A percentile compares a stretch with the other conserved stretches of the same genome.
Evolutionary conservation across 2,113 vertebrate genomes (phyloP).

Genomic region (Solea solea): DNA sequence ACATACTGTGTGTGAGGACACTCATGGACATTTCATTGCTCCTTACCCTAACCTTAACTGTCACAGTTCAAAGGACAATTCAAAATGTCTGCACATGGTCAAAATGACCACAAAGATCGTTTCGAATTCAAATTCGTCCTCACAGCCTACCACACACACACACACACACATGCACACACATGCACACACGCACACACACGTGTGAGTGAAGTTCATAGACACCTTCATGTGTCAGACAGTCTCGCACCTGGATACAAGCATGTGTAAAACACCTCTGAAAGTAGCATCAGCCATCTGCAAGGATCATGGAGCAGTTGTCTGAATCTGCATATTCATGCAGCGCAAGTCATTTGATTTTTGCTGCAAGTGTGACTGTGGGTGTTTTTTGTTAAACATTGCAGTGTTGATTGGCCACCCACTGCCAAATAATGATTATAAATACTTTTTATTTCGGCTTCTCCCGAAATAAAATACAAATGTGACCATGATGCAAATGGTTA

Average conservation of each 20-base stretch:
- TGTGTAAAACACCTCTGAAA: constrained; percentile 8
- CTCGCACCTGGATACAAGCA: constrained; percentile 2
- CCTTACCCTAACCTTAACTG: too few species aligned
- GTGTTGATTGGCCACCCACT: constrained; percentile 16
- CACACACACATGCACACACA: too few species aligned
- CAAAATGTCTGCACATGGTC: too few species aligned
- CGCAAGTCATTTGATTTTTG: constrained; percentile 2
- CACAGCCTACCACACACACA: too few species aligned
- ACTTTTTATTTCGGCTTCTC: too few species aligned
- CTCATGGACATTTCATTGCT: too few species aligned
- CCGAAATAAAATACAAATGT: background rate
- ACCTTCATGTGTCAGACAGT: background rate
- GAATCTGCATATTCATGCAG: constrained; percentile 57
- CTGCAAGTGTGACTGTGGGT: constrained; percentile 29
- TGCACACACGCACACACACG: too few species aligned
- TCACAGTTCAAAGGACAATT: too few species aligned
- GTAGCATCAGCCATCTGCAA: constrained; percentile 25
- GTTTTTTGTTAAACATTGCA: background rate
- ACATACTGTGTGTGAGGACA: too few species aligned
- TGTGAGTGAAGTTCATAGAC: too few species aligned
- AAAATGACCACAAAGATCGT: too few species aligned
- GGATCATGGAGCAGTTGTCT: constrained; percentile 30
- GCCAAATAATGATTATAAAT: background rate
- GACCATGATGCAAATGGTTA: constrained; percentile 23
- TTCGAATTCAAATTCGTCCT: too few species aligned